Conservation (phyloP, 2,797 vertebrate genomes). For the Leuciscus waleckii region DNA sequence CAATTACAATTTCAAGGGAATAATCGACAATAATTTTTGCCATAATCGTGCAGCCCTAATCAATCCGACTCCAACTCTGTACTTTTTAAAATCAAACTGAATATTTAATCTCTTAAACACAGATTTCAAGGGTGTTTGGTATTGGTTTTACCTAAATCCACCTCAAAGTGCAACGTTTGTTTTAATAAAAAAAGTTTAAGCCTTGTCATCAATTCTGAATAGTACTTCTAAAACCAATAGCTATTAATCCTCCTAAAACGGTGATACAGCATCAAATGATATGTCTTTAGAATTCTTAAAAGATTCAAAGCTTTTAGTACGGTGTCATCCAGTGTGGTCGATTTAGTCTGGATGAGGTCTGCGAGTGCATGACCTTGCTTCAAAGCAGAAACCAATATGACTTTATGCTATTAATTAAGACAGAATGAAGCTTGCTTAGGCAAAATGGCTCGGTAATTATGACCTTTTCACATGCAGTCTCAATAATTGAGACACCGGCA, state of each 20-base stretch:
- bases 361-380: conserved; percentile 40
- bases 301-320: conserved; percentile 52
- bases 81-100: background rate
- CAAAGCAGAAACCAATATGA: conserved; percentile 51
- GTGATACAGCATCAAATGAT: background rate
- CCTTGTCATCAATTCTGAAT: background rate
- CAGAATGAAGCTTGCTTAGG: conserved; percentile 52
- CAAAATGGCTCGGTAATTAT: conserved; percentile 56
- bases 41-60: too few relatives aligned
- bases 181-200: background rate
- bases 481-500: conserved; percentile 41
- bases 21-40: too few relatives aligned
- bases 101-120: background rate
- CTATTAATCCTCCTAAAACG: background rate
- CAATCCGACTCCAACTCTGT: too few relatives aligned
- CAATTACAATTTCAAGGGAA: too few relatives aligned
- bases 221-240: background rate
- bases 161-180: background rate
- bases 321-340: background rate
- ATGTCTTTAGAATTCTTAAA: background rate
- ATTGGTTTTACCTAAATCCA: background rate
- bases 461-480: conserved; percentile 54
- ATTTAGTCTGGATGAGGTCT: conserved; percentile 29
- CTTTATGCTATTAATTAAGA: conserved; percentile 50
- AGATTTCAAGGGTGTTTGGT: background rate